Base-by-base conservation (phyloP, 2,888 invertebrate genomes). In the Bruchidius siliquastri region DNA sequence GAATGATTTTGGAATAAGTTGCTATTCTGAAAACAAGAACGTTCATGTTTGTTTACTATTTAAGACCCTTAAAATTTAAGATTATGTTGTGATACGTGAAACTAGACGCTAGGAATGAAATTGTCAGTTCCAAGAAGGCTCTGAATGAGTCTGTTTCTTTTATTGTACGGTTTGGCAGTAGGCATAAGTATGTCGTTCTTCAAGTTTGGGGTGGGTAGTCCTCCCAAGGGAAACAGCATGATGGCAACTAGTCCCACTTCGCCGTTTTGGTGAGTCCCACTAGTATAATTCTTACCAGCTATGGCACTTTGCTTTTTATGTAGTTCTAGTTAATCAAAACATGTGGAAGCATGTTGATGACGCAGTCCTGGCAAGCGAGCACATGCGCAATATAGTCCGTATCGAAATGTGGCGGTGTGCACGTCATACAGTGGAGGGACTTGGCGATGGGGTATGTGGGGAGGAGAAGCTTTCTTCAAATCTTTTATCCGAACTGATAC, bases 261-360 rank as follows among this genome's bases (percentile, higher is more conserved):
- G 76, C 85, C 85, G 4, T 86, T 86, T 81, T 84, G 84, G 85
- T 86, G 79, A 85, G 84, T 78, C 30, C 20, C n/a, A n/a, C n/a
- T n/a, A n/a, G n/a, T n/a, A n/a, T n/a, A n/a, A n/a, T 26, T 67
- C 21, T 32, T 22, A 22, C 21, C 30, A 22, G 22, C 4, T 10
- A 22, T 70, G 13, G 22, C 70, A 6, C n/a, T 22, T 70, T 22
- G 21, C 8, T n/a, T n/a, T n/a, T n/a, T n/a, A n/a, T n/a, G n/a
- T 30, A 30, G 3, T 30, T 30, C 49, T 49, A 49, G 49, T 18
- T 8, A 49, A 49, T 49, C 49, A 49, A 49, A 49, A 49, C 49
- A 49, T 49, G 49, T 49, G 18, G 49, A 30, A 49, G 18, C 49
- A 13, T 8, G 49, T 49, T 49, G 49, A 49, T 49, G 49, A 49